Evolutionary conservation across 2,113 vertebrate genomes (phyloP).

Genomic region (Callithrix jacchus): DNA sequence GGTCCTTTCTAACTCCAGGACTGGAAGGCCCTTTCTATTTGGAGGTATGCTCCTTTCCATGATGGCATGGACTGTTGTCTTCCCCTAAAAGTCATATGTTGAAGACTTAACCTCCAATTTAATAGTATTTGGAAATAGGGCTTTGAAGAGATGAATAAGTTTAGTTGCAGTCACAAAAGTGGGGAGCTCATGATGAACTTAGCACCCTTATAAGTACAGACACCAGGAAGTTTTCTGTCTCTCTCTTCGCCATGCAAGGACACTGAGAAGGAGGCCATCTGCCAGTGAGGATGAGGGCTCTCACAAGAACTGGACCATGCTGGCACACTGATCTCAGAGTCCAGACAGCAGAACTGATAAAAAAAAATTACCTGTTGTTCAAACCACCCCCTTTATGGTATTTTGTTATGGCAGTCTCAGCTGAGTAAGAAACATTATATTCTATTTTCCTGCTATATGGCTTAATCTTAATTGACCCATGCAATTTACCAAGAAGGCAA

Average conservation of each 20-base stretch:
- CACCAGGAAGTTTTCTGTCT: not conserved
- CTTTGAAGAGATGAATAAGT: not conserved
- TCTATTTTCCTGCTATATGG: not conserved
- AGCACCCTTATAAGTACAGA: not conserved
- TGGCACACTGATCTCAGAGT: not conserved
- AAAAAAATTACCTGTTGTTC: not conserved
- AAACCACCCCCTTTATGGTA: not conserved
- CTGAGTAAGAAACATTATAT: not conserved
- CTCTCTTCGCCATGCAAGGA: not conserved
- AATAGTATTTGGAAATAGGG: not conserved
- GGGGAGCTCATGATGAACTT: not conserved
- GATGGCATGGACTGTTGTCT: not conserved
- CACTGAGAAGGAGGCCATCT: not conserved
- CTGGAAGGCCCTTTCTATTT: not conserved
- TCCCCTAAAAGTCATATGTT: not conserved
- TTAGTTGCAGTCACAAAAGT: not conserved
- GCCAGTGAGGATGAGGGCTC: not conserved
- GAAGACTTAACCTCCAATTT: not conserved
- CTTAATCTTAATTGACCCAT: not conserved
- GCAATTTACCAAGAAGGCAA: not conserved
- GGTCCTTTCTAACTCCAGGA: not conserved
- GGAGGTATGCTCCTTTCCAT: not conserved
- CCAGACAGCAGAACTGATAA: not conserved
- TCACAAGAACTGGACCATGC: not conserved
- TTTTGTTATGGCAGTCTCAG: not conserved